phyloP scores from a whole-genome alignment of 1,140 invertebrate species.

The Panagrolaimus sp. region DNA sequence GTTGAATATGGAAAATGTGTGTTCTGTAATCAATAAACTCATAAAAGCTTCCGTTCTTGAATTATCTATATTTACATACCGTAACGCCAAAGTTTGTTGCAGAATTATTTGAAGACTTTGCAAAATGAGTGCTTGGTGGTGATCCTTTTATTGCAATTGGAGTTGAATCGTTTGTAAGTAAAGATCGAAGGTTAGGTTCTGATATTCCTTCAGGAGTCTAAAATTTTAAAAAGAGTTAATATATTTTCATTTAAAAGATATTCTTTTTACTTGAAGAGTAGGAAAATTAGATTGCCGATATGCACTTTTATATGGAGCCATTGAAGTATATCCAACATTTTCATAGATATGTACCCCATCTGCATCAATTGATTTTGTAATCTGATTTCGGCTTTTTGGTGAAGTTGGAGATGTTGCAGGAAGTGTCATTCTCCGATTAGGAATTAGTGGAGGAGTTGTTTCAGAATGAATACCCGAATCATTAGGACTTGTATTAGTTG shows the following conservation, averaged over 20 bases:
- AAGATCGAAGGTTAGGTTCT: too few relatives aligned
- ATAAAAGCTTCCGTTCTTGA: too few relatives aligned
- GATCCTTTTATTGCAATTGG: too few relatives aligned
- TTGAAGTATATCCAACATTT: slow-evolving; percentile 51
- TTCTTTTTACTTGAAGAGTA: slow-evolving; percentile 41
- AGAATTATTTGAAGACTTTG: too few relatives aligned
- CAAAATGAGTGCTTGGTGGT: too few relatives aligned
- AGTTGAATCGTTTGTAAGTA: too few relatives aligned
- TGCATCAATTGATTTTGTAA: neutral
- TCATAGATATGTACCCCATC: slow-evolving; percentile 33
- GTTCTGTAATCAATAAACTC: too few relatives aligned
- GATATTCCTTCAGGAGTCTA: too few relatives aligned
- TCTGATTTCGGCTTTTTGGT: too few relatives aligned
- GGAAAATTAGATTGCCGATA: slow-evolving; percentile 56
- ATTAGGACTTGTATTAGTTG: neutral
- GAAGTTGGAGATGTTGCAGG: neutral
- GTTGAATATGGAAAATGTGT: neutral
- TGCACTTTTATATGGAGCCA: slow-evolving; percentile 46
- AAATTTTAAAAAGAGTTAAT: too few relatives aligned
- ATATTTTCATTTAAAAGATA: slow-evolving; percentile 11
- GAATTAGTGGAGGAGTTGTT: neutral
- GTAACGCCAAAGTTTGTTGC: too few relatives aligned
- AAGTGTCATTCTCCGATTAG: neutral
- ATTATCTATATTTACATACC: too few relatives aligned
- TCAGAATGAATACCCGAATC: slow-evolving; percentile 1